Evolutionary conservation across 2,888 invertebrate species (phyloP), one percentile per base, ranked within the genome.

Genomic region (Ophonus ardosiacus): DNA sequence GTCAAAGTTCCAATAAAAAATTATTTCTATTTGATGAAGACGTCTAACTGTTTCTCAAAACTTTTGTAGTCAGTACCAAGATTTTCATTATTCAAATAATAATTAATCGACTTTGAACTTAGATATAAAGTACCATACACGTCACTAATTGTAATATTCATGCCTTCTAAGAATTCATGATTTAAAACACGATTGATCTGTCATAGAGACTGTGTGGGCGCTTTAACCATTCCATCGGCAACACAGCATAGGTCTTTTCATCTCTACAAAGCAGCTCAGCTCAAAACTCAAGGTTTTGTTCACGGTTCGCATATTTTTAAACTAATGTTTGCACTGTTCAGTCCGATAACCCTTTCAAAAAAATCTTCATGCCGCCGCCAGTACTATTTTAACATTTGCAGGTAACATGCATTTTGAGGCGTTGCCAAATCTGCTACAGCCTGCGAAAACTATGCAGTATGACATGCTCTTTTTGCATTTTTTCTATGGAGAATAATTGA

Each of bases 341-440:
- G 80, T 61, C 61, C 80, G 61, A 80, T 80, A 80, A 80, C 80
- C 80, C 61, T 61, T 40, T 61, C 40, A 61, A 80, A 80, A 80
- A 80, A 80, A 40, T 31, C 63, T 40, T 15, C n/a, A 56, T 21
- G 21, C 24, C 56, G 76, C 57, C 78, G 18, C 18, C 56, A n/a
- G 78, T n/a, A 78, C 56, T 59, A 57, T 61, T 80, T 80, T 80
- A 40, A 80, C 40, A 61, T 61, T 61, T 80, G 40, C 80, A 80
- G 80, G 80, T 80, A 80, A 80, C 10, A 61, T 61, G 80, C 80
- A 80, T 31, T 18, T 80, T 80, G 80, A 40, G 61, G 15, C 17
- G 40, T 40, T 59, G 80, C 80, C 80, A 80, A 80, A 80, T 61
- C 21, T 74, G 43, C 43, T 43, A 51, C 4, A 68, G 68, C 68